phyloP scores from a whole-genome alignment of 2,113 vertebrate species.

The Colistium nudipinnis region DNA sequence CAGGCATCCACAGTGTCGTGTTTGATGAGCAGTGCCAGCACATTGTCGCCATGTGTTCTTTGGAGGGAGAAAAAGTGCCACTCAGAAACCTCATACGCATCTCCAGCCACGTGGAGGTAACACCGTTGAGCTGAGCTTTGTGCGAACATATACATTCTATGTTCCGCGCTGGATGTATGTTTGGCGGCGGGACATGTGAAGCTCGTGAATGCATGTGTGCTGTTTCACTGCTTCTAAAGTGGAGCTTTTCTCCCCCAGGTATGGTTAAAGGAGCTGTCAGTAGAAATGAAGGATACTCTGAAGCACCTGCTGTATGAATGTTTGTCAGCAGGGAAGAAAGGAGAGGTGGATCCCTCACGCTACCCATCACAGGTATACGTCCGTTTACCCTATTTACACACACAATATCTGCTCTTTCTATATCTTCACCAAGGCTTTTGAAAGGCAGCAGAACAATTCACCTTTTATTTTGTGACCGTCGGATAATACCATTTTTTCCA shows the following conservation, averaged over 20 bases:
- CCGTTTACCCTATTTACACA: not conserved
- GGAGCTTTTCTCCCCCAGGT: constrained; percentile 74
- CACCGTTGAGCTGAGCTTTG: not conserved
- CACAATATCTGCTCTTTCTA: not conserved
- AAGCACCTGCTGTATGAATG: constrained; percentile 90
- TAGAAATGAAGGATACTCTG: constrained; percentile 95
- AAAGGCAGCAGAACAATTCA: no score
- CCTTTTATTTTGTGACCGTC: no score
- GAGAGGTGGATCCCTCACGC: constrained; percentile 87
- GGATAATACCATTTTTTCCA: not conserved
- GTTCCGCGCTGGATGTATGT: not conserved
- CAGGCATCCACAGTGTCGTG: constrained; percentile 93
- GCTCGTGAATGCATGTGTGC: not conserved
- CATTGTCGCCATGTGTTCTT: constrained; percentile 94
- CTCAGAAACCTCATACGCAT: constrained; percentile 89
- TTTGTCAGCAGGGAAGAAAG: constrained; percentile 84
- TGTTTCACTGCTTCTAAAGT: not conserved
- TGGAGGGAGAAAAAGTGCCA: constrained; percentile 92
- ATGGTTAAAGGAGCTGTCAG: constrained; percentile 90
- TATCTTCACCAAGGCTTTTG: not conserved
- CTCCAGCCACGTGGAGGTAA: constrained; percentile 93
- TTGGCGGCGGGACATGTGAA: not conserved
- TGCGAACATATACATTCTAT: not conserved
- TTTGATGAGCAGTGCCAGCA: constrained; percentile 91
- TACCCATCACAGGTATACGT: constrained; percentile 92